Evolutionary conservation across 2,888 invertebrate species (phyloP).

Genomic region (Dioctria rufipes): DNA sequence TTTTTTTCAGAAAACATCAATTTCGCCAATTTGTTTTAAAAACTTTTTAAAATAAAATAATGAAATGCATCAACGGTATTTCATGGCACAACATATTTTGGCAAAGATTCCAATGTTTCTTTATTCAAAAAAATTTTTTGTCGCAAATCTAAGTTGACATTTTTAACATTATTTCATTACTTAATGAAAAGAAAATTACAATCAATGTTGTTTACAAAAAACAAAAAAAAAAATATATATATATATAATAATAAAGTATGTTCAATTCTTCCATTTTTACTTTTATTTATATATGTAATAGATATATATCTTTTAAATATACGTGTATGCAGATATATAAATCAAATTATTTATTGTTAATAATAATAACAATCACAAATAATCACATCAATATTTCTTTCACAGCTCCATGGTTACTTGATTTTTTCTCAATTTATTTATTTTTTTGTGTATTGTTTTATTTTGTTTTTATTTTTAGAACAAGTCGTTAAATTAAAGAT

Average conservation of each 20-base stretch:
- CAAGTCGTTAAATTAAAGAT: slow-evolving; percentile 22
- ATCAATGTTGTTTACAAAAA: slow-evolving; percentile 25
- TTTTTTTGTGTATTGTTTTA: background rate
- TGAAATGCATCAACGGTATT: slow-evolving; percentile 25
- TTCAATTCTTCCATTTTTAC: slow-evolving; percentile 1
- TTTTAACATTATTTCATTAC: slow-evolving; percentile 8
- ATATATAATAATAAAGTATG: background rate
- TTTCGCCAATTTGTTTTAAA: slow-evolving; percentile 5
- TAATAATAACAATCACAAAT: slow-evolving; percentile 70
- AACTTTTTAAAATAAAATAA: background rate
- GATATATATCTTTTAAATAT: slow-evolving; percentile 36
- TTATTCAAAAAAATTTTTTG: slow-evolving; percentile 27
- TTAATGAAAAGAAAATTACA: slow-evolving; percentile 21
- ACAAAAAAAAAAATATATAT: background rate
- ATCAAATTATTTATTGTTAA: slow-evolving; percentile 57
- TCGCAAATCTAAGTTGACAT: slow-evolving; percentile 19
- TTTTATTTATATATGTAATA: slow-evolving; percentile 11
- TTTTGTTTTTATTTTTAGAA: background rate
- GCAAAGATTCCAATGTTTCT: slow-evolving; percentile 25
- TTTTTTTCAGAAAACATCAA: background rate
- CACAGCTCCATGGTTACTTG: slow-evolving; percentile 71
- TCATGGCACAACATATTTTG: slow-evolving; percentile 40
- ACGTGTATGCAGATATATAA: slow-evolving; percentile 35
- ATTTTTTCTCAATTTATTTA: slow-evolving; percentile 41
- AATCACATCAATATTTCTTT: slow-evolving; percentile 71